Evolutionary conservation across 1,140 invertebrate species (phyloP).

Genomic region (Leptonema lineaticorne): DNA sequence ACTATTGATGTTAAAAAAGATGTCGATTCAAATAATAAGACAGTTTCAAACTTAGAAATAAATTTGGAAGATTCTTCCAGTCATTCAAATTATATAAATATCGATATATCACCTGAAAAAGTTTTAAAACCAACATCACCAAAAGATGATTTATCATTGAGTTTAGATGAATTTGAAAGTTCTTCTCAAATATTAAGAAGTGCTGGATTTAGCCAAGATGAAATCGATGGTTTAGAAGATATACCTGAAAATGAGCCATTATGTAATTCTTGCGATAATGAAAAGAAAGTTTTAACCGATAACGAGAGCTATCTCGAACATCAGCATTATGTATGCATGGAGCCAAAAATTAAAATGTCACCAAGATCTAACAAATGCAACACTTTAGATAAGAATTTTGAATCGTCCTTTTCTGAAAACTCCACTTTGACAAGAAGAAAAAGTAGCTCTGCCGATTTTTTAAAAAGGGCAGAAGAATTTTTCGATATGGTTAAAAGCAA

Average conservation of each 20-base stretch:
- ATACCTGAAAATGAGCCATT: conserved; percentile 53
- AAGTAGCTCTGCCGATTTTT: conserved; percentile 55
- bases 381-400: background rate
- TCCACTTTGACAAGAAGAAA: conserved; percentile 44
- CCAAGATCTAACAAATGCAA: background rate
- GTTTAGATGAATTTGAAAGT: conserved; percentile 75
- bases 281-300: too few species aligned
- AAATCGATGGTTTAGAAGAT: conserved; percentile 55
- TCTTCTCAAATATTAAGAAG: conserved; percentile 64
- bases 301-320: conserved; percentile 45
- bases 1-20: background rate
- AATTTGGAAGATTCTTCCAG: background rate
- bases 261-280: conserved; percentile 36
- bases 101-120: conserved; percentile 50
- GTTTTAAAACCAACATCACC: conserved; percentile 43
- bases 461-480: conserved; percentile 51
- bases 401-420: conserved; percentile 45
- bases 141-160: conserved; percentile 66
- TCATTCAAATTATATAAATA: conserved; percentile 63
- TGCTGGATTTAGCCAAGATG: conserved; percentile 59
- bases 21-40: background rate
- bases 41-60: background rate
- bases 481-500: conserved; percentile 44
- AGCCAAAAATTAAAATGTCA: conserved; percentile 42
- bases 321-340: conserved; percentile 52